Evolutionary conservation across 2,888 invertebrate genomes (phyloP), one percentile per base, ranked within the genome.

Genomic region (Ischnura elegans): DNA sequence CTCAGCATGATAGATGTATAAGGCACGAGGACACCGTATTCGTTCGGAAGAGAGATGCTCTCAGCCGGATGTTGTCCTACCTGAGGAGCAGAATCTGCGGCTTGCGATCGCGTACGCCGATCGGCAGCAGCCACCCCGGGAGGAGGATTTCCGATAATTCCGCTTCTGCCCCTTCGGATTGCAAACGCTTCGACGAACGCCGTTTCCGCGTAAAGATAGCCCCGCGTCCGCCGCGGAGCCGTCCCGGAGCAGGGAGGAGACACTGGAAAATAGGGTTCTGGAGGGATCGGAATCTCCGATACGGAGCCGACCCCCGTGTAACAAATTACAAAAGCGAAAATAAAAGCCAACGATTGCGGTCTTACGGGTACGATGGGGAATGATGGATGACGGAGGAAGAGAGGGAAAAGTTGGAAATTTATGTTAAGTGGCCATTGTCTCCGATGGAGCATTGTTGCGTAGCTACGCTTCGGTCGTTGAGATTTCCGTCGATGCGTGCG

Each of bases 341-440:
- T 76, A 76, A 76, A 76, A 36, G 29, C 76, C 76, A 76, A 36
- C 16, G 76, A 76, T 36, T 29, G 76, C 76, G 76, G 76, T 76
- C 76, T 76, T 36, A 36, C 61, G 6, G 61, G 2, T 21, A 13
- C 76, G 29, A 16, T 76, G 36, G 36, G 76, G 76, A 36, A 76
- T 76, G 76, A 76, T 36, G 76, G 76, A 76, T 76, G 76, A 36
- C 76, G 29, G 76, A 76, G 76, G 76, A 76, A 76, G 76, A 21
- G 76, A n/a, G 76, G 25, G 36, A 90, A 90, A 90, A 90, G 90
- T 90, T 76, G 90, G 61, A 61, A 90, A 90, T 90, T 90, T 90
- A 90, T 90, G 90, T 90, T 61, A 90, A 90, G 90, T 90, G 90
- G 90, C 55, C 90, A 90, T 90, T 90, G 90, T 90, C 55, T 90